Conservation (phyloP, 2,888 invertebrate genomes). For the Balanococcus diminutus region DNA sequence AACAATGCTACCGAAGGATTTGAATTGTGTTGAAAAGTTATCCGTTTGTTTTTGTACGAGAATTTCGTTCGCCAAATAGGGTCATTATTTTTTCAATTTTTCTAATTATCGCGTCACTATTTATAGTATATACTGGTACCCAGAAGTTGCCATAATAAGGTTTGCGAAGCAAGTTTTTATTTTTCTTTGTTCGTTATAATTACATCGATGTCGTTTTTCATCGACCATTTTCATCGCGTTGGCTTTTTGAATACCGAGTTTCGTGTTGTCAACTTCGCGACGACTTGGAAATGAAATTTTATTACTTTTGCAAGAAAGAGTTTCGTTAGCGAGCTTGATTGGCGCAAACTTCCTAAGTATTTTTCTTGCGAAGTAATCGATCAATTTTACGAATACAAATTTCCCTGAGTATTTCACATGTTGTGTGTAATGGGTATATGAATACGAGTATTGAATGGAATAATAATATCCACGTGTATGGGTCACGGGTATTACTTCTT, state of each 20-base stretch:
- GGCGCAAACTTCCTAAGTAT: not conserved
- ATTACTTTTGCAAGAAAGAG: not conserved
- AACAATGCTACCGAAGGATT: constrained; percentile 1
- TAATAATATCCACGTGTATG: no score
- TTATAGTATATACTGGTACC: not conserved
- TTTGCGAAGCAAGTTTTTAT: not conserved
- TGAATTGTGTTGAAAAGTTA: constrained; percentile 5
- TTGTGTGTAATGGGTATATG: no score
- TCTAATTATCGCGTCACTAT: not conserved
- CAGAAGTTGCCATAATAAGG: not conserved
- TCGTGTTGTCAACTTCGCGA: not conserved
- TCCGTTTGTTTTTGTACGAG: not conserved
- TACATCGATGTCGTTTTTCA: constrained; percentile 9
- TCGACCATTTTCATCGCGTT: not conserved
- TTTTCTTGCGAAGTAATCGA: not conserved
- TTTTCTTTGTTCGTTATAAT: constrained; percentile 5
- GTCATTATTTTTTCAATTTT: constrained; percentile 11
- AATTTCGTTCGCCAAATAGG: not conserved
- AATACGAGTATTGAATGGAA: not conserved
- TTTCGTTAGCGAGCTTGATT: not conserved
- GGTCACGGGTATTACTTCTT: not conserved
- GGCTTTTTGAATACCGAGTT: not conserved
- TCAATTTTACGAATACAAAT: not conserved
- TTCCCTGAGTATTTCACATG: not conserved
- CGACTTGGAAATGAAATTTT: not conserved